Evolutionary conservation across 2,113 vertebrate genomes (phyloP).

Genomic region (Hydropotes inermis): DNA sequence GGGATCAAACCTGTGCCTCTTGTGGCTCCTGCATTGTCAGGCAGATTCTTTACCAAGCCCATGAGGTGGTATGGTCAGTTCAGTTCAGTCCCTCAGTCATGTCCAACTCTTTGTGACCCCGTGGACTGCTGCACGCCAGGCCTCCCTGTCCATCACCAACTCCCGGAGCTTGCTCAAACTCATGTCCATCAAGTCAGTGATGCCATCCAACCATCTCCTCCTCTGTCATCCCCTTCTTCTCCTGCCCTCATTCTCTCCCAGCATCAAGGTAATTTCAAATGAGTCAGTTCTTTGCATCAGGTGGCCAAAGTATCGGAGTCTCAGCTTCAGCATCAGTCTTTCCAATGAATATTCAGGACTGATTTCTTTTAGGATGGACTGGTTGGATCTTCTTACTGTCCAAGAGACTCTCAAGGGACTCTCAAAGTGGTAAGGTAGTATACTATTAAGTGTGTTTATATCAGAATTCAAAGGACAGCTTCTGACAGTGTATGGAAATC

Average conservation of each 20-base stretch:
- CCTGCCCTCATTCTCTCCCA: background rate
- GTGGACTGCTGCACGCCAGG: fast-evolving
- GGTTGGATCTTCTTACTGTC: background rate
- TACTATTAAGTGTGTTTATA: background rate
- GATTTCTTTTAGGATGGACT: background rate
- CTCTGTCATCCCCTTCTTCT: background rate
- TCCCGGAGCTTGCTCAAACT: background rate
- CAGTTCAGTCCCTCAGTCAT: background rate
- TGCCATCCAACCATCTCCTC: background rate
- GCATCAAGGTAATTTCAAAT: background rate
- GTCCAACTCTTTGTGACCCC: fast-evolving
- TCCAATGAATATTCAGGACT: background rate
- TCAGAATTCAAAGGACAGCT: background rate
- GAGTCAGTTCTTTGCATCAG: background rate
- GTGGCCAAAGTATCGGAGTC: background rate
- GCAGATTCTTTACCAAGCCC: background rate
- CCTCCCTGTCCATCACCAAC: background rate
- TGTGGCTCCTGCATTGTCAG: background rate
- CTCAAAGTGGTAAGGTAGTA: background rate
- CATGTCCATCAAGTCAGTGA: fast-evolving
- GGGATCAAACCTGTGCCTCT: background rate
- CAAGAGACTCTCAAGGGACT: background rate
- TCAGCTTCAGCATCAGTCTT: background rate
- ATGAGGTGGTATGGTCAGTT: background rate
- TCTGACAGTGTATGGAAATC: background rate